phyloP scores from a whole-genome alignment of 2,888 invertebrate genomes.

The Pterobdella sp. region DNA sequence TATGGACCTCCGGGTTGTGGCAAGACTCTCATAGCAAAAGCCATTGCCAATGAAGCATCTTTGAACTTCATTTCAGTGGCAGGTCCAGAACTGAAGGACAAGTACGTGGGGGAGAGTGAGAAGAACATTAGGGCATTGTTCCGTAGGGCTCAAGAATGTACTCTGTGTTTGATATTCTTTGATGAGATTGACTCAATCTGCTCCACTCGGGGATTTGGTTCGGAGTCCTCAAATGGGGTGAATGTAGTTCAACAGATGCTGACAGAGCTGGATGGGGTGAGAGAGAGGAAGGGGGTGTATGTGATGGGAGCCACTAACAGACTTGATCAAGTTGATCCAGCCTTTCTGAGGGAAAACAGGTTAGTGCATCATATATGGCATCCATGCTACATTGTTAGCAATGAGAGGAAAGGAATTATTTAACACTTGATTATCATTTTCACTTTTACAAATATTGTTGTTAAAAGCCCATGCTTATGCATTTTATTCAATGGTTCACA shows the following conservation, averaged over 20 bases:
- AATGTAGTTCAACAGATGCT: conserved; percentile 23
- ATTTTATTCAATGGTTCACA: too few species aligned
- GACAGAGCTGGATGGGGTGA: conserved; percentile 20
- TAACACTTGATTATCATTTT: too few species aligned
- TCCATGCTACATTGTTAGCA: too few species aligned
- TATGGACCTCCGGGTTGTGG: conserved; percentile 29
- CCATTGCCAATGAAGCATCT: conserved; percentile 26
- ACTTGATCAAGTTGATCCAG: conserved; percentile 20
- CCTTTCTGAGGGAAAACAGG: conserved; percentile 23
- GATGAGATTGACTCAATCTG: conserved; percentile 26
- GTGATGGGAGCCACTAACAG: conserved; percentile 27
- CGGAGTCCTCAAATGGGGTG: neutral
- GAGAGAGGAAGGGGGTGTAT: conserved; percentile 20
- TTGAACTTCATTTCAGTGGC: conserved; percentile 23
- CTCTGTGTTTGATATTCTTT: conserved; percentile 26
- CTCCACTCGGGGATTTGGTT: neutral
- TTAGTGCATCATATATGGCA: too few species aligned
- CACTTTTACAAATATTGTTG: too few species aligned
- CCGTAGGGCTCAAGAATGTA: conserved; percentile 16
- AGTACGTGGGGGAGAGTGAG: conserved; percentile 26
- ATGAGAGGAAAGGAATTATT: too few species aligned
- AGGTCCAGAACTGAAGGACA: conserved; percentile 23
- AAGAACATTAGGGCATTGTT: conserved; percentile 20
- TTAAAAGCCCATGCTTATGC: too few species aligned
- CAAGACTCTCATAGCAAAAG: conserved; percentile 24